Conservation (phyloP, 1,140 invertebrate genomes). For the Drosophila truncata region DNA sequence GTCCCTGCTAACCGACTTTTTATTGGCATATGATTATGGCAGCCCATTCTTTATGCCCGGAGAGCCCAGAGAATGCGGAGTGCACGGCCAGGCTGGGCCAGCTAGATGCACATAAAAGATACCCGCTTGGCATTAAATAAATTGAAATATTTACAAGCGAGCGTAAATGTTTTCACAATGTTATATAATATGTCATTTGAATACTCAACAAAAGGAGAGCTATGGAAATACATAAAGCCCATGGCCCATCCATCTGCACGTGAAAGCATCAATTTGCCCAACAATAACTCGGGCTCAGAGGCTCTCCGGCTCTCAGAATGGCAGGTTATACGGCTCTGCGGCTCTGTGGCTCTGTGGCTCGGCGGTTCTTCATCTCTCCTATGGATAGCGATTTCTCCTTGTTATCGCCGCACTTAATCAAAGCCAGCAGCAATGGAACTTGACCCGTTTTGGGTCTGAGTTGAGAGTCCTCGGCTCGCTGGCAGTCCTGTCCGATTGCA, state of each 20-base stretch:
- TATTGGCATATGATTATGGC: constrained; percentile 83
- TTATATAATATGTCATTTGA: constrained; percentile 74
- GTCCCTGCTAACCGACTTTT: constrained; percentile 75
- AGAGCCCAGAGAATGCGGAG: constrained; percentile 20
- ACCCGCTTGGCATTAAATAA: constrained; percentile 72
- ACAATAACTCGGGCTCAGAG: constrained; percentile 35
- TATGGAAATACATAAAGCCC: constrained; percentile 21
- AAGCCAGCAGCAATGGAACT: constrained; percentile 50
- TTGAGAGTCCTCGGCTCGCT: constrained; percentile 12
- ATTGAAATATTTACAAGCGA: constrained; percentile 81
- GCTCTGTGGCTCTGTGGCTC: neutral
- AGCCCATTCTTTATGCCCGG: constrained; percentile 70
- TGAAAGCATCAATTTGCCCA: constrained; percentile 61
- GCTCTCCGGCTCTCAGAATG: neutral
- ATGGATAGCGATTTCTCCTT: constrained; percentile 49
- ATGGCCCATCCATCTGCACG: constrained; percentile 46
- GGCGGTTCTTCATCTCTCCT: neutral
- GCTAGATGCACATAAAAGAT: constrained; percentile 75
- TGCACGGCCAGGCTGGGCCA: constrained; percentile 29
- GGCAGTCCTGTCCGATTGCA: constrained; percentile 37
- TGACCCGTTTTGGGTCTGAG: constrained; percentile 26
- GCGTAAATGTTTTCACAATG: constrained; percentile 80
- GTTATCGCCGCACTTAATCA: constrained; percentile 55
- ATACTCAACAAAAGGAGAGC: constrained; percentile 40
- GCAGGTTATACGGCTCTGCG: neutral